Conservation (phyloP, 1,140 invertebrate species). For the Pogonomyrmex californicus region DNA sequence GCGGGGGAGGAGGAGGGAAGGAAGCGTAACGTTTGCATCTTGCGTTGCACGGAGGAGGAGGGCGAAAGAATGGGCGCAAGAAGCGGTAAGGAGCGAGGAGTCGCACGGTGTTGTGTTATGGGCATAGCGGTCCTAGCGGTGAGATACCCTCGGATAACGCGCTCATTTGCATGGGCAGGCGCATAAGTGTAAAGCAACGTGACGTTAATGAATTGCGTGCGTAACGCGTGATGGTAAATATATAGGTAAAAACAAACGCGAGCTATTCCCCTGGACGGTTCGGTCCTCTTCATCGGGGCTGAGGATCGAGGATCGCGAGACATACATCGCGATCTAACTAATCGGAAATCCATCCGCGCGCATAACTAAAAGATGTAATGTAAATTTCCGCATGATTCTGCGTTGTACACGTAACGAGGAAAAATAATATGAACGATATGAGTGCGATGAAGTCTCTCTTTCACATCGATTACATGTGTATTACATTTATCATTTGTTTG, state of each 20-base stretch:
- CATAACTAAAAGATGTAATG: neutral
- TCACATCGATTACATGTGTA: neutral
- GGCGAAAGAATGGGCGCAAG: constrained; percentile 68
- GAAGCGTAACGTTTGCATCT: constrained; percentile 14
- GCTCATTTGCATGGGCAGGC: constrained; percentile 78
- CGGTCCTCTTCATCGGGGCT: neutral
- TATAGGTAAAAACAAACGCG: constrained; percentile 56
- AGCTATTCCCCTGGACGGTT: neutral
- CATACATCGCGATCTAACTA: neutral
- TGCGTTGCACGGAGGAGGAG: neutral
- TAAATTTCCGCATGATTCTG: neutral
- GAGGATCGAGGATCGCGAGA: no score
- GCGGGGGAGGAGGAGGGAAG: neutral
- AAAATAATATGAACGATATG: neutral
- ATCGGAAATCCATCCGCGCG: neutral
- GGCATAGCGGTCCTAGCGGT: constrained; percentile 81
- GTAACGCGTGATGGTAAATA: constrained; percentile 24
- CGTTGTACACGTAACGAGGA: neutral
- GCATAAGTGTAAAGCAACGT: constrained; percentile 73
- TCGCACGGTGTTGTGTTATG: constrained; percentile 77
- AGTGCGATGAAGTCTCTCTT: neutral
- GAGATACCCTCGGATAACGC: constrained; percentile 76
- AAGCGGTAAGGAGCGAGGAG: constrained; percentile 80
- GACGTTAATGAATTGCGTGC: constrained; percentile 56
- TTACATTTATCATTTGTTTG: no score